Base-by-base conservation (phyloP, 53 echinoderm and acorn worm species). In the Henricia sp. region DNA sequence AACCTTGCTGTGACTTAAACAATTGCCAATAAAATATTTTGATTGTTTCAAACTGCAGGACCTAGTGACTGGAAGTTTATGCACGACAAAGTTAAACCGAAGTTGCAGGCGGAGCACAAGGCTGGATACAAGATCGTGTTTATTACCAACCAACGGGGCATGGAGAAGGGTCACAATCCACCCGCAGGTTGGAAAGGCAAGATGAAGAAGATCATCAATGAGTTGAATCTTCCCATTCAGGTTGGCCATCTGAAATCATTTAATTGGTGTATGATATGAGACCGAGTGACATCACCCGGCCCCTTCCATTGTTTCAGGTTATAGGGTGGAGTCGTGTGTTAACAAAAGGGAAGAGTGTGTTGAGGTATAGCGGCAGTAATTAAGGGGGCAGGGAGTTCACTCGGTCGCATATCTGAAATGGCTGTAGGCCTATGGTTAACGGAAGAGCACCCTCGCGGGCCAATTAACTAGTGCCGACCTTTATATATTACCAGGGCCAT, bases 141-240 rank as follows among this genome's bases (percentile, higher is more conserved):
- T 38, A 84, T 95, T 21, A 92, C 93, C 38, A 95, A 95, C 50
- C 95, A 95, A 82, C 59, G 92, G 38, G 95, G 95, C 3, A 93
- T 95, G 82, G 95, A 95, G 69, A 95, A 93, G 35, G 88, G 90
- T 44, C 86, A 95, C 83, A 85, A 75, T 12, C 67, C 66, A 4
- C 90, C 91, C 2, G 67, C 70, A 0, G 91, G 86, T 19, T 92
- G 93, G 66, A 84, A 84, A 74, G 57, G 41, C 17, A 95, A 95
- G 70, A 84, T 93, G 36, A 87, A 90, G 46, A 91, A 83, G 48
- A 95, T 95, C 28, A 88, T 93, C 48, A 88, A 85, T 55, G 86
- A 86, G 27, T 37, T 95, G 60, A 80, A 88, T 37, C 20, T 95
- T 46, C 93, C 95, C 42, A 65, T 95, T 54, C 92, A 93, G 95